Evolutionary conservation across 2,888 invertebrate species (phyloP), one percentile per base, ranked within the genome.

Genomic region (Clanis bilineata): DNA sequence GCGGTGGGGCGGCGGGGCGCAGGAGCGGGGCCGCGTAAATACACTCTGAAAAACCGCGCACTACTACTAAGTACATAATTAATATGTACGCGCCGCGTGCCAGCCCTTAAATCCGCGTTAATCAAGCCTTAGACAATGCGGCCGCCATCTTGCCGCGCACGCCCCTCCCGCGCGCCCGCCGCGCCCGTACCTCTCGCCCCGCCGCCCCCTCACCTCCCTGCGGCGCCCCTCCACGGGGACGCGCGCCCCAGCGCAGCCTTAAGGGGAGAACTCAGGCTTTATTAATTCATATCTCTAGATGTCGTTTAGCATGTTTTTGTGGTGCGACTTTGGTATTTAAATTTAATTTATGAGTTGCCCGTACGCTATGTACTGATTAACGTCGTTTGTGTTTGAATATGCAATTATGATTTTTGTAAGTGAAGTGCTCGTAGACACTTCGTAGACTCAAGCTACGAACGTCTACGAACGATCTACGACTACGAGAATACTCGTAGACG

Each of bases 51-150:
- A 72, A 72, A 68, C 63, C 69, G 64, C 64, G 69, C 68, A 77
- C 73, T 72, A 68, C 73, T 69, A 71, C 68, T 85, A 82, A 87
- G 86, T 85, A 90, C 83, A 90, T 91, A 90, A 90, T 91, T 90
- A 91, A 89, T 88, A 90, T 88, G 88, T 89, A 85, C 83, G 82
- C 83, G 72, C 70, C 74, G 66, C 61, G 69, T 73, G 80, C 74
- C 82, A 78, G 80, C 85, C 85, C 86, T 83, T 82, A 83, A 85
- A 86, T 85, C 84, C 77, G 82, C 87, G 82, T 83, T 90, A 89
- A 90, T 89, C 90, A 89, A 85, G 81, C 80, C 80, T 87, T 84
- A 90, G 90, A 89, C 90, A 90, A 89, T 86, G 79, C 82, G 83
- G 81, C 85, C 80, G 90, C 90, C 90, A 90, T 90, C 80, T 88